Base-by-base conservation (phyloP, 2,113 vertebrate genomes). In the Seriola dumerili region DNA sequence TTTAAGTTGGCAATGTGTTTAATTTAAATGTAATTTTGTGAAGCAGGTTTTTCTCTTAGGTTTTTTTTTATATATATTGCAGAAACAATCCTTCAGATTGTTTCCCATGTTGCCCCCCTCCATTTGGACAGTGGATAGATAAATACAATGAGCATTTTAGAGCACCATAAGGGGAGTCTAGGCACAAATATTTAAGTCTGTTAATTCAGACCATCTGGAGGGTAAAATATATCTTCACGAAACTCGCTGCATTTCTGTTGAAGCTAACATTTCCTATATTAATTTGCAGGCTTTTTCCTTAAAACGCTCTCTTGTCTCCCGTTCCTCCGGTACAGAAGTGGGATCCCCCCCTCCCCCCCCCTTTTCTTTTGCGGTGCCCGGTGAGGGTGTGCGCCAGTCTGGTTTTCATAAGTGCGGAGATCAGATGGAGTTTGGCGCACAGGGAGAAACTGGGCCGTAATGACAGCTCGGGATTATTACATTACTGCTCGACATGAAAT, bases 381-480 rank as follows among this genome's bases (percentile, higher is more conserved):
- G 72, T 83, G 86, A 82, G 84, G 80, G 81, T 86, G 91, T 83
- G 91, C 90, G 85, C 68, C 87, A 74, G 94, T 93, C 95, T 95
- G 95, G 80, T 94, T 95, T 84, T 93, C 93, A 95, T 95, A 94
- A 96, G 38, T 72, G 87, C 85, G 67, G 67, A 90, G 92, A 95
- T 95, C 94, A 91, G 83, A 92, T 89, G 93, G 83, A 94, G 91
- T 88, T 93, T 87, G 77, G 89, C 84, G 86, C 89, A 81, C 83
- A 57, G 81, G 68, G 73, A 71, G 72, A 76, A 84, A 86, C 88
- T 71, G 80, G 92, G 76, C 86, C 91, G 90, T 95, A 96, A 94
- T 95, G 95, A 96, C 95, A 95, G 94, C 90, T 94, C 87, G 84
- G 93, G 91, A 93, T 95, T 95, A 96, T 96, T 96, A 94, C 95